Percentiles rank a stretch among this genome's conserved stretches.
Evolutionary conservation across 92 coral and sea anemone genomes (phyloP).

Genomic region (Bergia puertoricense): DNA sequence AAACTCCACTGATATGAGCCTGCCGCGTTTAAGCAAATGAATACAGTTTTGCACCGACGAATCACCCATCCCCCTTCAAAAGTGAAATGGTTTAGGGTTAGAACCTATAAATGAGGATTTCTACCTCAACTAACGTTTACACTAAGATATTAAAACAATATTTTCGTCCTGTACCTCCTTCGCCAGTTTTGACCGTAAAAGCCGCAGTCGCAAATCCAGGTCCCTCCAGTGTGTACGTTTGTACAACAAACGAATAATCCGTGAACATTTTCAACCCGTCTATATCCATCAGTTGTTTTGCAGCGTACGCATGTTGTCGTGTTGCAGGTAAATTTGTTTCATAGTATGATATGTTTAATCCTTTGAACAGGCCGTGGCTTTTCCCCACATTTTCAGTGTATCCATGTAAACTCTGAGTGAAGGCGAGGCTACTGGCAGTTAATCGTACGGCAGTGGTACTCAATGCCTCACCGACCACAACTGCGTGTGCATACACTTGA

Average conservation of each 20-base stretch:
- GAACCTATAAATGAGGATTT: too few species aligned
- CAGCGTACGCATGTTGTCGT: not conserved
- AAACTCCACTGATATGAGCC: too few species aligned
- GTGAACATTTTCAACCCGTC: conserved; percentile 9
- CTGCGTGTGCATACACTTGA: not conserved
- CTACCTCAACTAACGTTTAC: not conserved
- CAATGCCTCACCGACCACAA: not conserved
- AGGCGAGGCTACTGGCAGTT: not conserved
- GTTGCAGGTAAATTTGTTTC: not conserved
- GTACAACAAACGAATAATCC: not conserved
- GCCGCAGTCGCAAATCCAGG: not conserved
- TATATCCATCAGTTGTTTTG: not conserved
- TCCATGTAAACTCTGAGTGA: not conserved
- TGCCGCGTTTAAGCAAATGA: too few species aligned
- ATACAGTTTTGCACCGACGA: too few species aligned
- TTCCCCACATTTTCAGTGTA: not conserved
- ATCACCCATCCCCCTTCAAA: too few species aligned
- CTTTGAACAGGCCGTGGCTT: conserved; percentile 3
- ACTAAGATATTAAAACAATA: too few species aligned
- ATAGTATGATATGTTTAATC: not conserved
- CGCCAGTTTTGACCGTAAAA: not conserved
- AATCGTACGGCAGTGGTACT: not conserved
- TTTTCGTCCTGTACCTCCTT: not conserved
- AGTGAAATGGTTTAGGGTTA: too few species aligned
- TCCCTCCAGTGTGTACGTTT: conserved; percentile 28